phyloP scores from a whole-genome alignment of 2,888 invertebrate species.

The Pandemis heparana region DNA sequence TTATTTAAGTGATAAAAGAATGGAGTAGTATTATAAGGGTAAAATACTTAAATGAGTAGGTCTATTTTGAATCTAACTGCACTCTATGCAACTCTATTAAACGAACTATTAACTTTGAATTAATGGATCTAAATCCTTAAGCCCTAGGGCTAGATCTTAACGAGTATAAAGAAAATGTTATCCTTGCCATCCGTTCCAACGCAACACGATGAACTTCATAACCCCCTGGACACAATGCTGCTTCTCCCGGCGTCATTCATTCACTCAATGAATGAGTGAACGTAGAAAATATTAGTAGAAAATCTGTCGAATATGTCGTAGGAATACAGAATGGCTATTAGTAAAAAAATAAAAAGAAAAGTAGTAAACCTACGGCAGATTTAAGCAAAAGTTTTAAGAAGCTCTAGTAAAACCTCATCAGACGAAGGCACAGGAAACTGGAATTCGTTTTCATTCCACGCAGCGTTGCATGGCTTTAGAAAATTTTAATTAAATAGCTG shows the following conservation, averaged over 20 bases:
- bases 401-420: conserved; percentile 14
- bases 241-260: conserved; percentile 27
- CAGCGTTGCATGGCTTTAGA: conserved; percentile 11
- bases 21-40: background rate
- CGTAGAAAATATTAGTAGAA: background rate
- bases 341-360: conserved; percentile 12
- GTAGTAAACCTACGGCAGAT: background rate
- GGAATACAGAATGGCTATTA: background rate
- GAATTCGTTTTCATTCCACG: conserved; percentile 7
- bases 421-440: conserved; percentile 20
- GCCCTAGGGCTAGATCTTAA: too few relatives aligned
- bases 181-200: conserved; percentile 75
- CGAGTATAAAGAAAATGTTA: conserved; percentile 6
- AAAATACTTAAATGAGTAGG: background rate
- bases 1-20: too few relatives aligned
- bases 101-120: too few relatives aligned
- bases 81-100: background rate
- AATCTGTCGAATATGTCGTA: background rate
- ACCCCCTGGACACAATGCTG: conserved; percentile 70
- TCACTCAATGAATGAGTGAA: conserved; percentile 14
- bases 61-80: background rate
- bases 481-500: conserved; percentile 5
- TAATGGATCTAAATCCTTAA: too few relatives aligned
- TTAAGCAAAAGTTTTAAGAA: conserved; percentile 21
- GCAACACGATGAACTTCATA: conserved; percentile 67